Percentiles rank a stretch among this genome's conserved stretches.
Evolutionary conservation across 1,140 invertebrate species (phyloP).

Genomic region (Ceratina japonica): DNA sequence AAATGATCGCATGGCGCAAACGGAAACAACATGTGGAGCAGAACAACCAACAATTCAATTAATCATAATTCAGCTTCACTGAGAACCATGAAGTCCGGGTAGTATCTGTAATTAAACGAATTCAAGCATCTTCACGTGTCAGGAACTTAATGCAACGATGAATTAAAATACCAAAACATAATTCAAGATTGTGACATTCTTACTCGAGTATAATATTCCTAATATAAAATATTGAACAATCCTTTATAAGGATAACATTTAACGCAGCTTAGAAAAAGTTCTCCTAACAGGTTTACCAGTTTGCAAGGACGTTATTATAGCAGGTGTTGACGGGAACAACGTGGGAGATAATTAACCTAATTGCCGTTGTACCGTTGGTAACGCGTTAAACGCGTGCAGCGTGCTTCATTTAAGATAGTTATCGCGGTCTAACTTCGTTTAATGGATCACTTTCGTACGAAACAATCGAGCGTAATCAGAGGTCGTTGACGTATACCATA

Average conservation of each 20-base stretch:
- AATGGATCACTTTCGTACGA: not conserved
- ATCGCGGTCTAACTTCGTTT: not conserved
- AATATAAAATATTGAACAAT: too few species aligned
- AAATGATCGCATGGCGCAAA: not conserved
- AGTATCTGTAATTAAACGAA: too few species aligned
- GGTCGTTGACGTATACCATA: not conserved
- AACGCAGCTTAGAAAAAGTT: not conserved
- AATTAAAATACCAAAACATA: not conserved
- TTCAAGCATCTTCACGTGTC: too few species aligned
- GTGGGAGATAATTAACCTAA: conserved; percentile 5
- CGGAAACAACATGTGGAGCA: too few species aligned
- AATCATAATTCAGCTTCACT: too few species aligned
- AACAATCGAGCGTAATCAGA: not conserved
- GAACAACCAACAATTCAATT: too few species aligned
- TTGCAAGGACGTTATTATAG: not conserved
- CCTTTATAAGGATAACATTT: not conserved
- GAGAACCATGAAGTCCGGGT: too few species aligned
- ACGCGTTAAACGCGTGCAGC: not conserved
- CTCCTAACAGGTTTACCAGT: not conserved
- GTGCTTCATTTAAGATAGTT: conserved; percentile 7
- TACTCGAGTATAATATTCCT: too few species aligned
- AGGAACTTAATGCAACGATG: not conserved
- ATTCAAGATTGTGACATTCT: too few species aligned
- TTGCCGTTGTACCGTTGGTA: not conserved
- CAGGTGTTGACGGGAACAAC: not conserved